These are phyloP conservation scores for Tinea semifulvella DNA, from an alignment of 2,888 invertebrate species.

Conservation along the genomic window DNA sequence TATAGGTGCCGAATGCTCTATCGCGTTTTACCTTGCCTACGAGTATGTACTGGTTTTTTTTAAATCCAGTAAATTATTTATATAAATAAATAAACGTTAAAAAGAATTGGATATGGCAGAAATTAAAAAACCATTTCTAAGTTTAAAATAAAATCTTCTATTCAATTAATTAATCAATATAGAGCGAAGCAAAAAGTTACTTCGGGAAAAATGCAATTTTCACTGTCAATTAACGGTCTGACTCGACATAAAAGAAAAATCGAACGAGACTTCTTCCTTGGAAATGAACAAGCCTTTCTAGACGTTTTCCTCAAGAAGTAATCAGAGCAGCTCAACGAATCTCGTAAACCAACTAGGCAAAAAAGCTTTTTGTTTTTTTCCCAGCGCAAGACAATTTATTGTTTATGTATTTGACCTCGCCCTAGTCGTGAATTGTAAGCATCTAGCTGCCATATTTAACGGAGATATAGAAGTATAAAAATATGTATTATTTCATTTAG, in stretches of 20 bases:
- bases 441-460: too few species aligned
- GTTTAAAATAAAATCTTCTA: too few species aligned
- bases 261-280: not conserved
- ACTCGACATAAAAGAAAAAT: constrained; percentile 7
- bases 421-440: constrained; percentile 22
- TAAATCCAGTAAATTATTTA: too few species aligned
- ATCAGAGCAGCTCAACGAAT: constrained; percentile 35
- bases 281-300: constrained; percentile 12
- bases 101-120: too few species aligned
- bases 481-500: too few species aligned
- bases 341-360: constrained; percentile 30
- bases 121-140: too few species aligned
- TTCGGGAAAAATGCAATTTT: constrained; percentile 9
- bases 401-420: constrained; percentile 52
- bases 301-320: constrained; percentile 29
- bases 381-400: constrained; percentile 44
- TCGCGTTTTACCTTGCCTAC: too few species aligned
- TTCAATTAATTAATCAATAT: not conserved
- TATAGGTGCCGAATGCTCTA: too few species aligned
- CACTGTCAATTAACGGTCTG: constrained; percentile 7
- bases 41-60: too few species aligned
- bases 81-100: too few species aligned
- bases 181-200: not conserved
- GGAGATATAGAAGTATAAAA: too few species aligned
- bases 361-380: constrained; percentile 37